phyloP scores from a whole-genome alignment of 64 coral and sea anemone species.

The Dendrophyllia cribrosa region DNA sequence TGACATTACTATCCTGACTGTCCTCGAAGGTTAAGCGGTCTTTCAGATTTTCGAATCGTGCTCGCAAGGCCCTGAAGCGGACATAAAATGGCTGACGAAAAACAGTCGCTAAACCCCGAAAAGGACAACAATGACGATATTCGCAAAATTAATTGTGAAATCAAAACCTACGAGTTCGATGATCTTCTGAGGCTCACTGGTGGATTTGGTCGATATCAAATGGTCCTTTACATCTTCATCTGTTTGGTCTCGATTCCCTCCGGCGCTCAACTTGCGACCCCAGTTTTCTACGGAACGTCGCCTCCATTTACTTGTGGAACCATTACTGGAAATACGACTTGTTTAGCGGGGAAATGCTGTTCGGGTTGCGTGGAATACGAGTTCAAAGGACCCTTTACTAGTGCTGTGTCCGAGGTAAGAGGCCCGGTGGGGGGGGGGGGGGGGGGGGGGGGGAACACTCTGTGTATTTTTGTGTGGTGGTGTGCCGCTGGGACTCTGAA shows the following conservation, averaged over 20 bases:
- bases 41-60: no score
- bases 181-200: constrained; percentile 55
- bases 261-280: constrained; percentile 39
- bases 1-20: no score
- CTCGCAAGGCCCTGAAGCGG: no score
- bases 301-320: constrained; percentile 38
- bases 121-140: no score
- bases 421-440: no score
- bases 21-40: no score
- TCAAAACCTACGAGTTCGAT: constrained; percentile 58
- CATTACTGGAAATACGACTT: background rate
- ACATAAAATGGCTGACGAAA: no score
- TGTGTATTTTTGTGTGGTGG: no score
- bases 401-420: constrained; percentile 71
- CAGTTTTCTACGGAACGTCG: constrained; percentile 70
- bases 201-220: constrained; percentile 60
- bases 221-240: constrained; percentile 30
- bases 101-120: no score
- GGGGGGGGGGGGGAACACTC: no score
- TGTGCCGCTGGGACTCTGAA: no score
- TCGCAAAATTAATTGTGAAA: background rate
- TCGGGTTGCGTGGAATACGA: constrained; percentile 61
- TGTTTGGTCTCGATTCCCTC: constrained; percentile 50
- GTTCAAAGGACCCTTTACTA: constrained; percentile 53
- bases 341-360: constrained; percentile 41